Base-by-base conservation (phyloP, 2,113 vertebrate genomes). In the Spea multiplicata region DNA sequence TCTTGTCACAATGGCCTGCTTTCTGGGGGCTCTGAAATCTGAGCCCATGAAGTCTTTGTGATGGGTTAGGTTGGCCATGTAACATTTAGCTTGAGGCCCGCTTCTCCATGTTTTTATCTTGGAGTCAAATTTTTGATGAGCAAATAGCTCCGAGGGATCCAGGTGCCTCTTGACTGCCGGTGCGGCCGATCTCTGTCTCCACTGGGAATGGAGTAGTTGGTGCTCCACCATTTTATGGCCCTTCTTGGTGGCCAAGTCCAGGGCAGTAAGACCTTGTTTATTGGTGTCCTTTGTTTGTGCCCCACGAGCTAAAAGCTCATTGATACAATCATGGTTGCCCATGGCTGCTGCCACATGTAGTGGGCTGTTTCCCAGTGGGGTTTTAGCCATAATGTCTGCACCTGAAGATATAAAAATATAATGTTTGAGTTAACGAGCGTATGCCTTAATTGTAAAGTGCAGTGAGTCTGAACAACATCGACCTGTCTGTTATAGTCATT, bases 341-440 rank as follows among this genome's bases (percentile, higher is more conserved):
- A 70, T 53, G 7, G 81, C 77, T 0, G 82, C 86, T 0, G 87
- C 82, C 2, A 50, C 83, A 0, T 88, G 90, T 16, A 91, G 83
- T 0, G 85, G 76, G 0, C 84, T 87, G 70, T 87, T 85, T n/a
- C 90, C 88, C 6, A 82, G 46, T 0, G 71, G 85, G 0, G 86
- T 81, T 30, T n/a, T 83, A 9, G 13, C 3, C 2, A 2, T 49
- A 44, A 84, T 17, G 74, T 64, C 74, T 0, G 73, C 84, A 30
- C 90, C 92, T 92, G 30, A 30, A 30, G 30, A 30, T 30, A 30
- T 2, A 30, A 30, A 30, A 30, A 30, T 30, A 30, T 30, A 30
- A 30, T 30, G 30, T 30, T 30, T 30, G 30, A 30, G 30, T 30
- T 30, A 30, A 30, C 30, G 30, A 30, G 30, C 30, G 30, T 30